Percentiles rank a stretch among this genome's conserved stretches.
Conservation (phyloP, 2,888 invertebrate species). For the Thalpophila matura region DNA sequence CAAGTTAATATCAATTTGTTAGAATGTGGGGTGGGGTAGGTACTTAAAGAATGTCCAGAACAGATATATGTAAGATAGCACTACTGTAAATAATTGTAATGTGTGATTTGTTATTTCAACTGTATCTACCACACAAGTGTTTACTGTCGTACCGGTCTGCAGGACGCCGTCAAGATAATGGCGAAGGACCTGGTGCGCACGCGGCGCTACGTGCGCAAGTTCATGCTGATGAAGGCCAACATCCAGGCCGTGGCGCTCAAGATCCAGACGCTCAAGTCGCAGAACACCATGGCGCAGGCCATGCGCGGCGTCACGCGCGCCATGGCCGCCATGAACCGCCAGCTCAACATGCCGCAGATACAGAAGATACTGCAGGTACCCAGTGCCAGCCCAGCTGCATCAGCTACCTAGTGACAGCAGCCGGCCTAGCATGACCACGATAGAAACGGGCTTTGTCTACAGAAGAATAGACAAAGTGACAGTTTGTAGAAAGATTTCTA, state of each 20-base stretch:
- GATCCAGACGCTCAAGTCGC: constrained; percentile 99
- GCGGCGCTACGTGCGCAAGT: constrained; percentile 98
- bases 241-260: constrained; percentile 99
- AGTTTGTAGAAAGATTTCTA: too few relatives aligned
- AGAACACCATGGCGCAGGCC: constrained; percentile 99
- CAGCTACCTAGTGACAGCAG: too few relatives aligned
- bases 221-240: constrained; percentile 99
- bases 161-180: constrained; percentile 99
- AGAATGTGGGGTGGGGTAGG: too few relatives aligned
- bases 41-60: too few relatives aligned
- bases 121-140: too few relatives aligned
- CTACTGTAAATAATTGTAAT: background rate
- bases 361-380: constrained; percentile 94
- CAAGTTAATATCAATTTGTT: too few relatives aligned
- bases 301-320: constrained; percentile 99
- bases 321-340: constrained; percentile 99
- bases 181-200: constrained; percentile 99
- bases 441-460: too few relatives aligned
- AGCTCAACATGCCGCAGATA: constrained; percentile 99
- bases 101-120: too few relatives aligned
- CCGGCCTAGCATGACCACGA: too few relatives aligned
- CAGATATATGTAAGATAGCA: too few relatives aligned
- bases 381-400: too few relatives aligned
- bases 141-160: constrained; percentile 21
- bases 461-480: too few relatives aligned